Evolutionary conservation across 2,888 invertebrate species (phyloP).

Genomic region (Esperia sulphurella): DNA sequence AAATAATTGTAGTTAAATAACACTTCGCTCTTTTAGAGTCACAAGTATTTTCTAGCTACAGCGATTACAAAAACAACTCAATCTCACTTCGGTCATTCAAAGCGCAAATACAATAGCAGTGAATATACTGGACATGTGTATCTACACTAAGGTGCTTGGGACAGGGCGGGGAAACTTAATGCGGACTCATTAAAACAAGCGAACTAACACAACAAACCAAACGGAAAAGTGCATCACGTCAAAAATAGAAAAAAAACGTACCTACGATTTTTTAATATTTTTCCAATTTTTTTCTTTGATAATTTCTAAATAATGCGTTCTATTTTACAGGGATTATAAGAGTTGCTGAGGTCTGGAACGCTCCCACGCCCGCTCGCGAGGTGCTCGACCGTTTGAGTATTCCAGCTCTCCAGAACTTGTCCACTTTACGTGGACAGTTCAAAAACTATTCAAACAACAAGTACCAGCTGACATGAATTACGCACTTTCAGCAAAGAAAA

Average conservation of each 20-base stretch:
- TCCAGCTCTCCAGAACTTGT: slow-evolving; percentile 46
- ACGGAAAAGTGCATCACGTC: slow-evolving; percentile 73
- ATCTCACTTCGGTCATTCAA: slow-evolving; percentile 18
- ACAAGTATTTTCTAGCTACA: background rate
- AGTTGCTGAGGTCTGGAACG: slow-evolving; percentile 55
- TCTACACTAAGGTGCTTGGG: slow-evolving; percentile 57
- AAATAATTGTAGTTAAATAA: too few relatives aligned
- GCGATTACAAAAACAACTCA: background rate
- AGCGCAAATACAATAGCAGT: slow-evolving; percentile 10
- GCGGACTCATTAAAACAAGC: slow-evolving; percentile 72
- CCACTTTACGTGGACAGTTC: slow-evolving; percentile 20
- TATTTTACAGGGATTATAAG: slow-evolving; percentile 63
- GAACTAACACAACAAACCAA: slow-evolving; percentile 65
- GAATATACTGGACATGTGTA: slow-evolving; percentile 21
- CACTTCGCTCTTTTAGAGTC: too few relatives aligned
- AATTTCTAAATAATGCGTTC: slow-evolving; percentile 58
- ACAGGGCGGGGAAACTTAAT: slow-evolving; percentile 50
- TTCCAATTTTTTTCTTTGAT: slow-evolving; percentile 45
- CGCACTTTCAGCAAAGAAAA: slow-evolving; percentile 81
- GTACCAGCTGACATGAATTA: slow-evolving; percentile 79
- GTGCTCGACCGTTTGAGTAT: slow-evolving; percentile 51
- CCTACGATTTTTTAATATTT: slow-evolving; percentile 47
- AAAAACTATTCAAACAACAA: slow-evolving; percentile 56
- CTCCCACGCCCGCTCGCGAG: slow-evolving; percentile 54
- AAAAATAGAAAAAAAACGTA: slow-evolving; percentile 52